Evolutionary conservation across 2,797 vertebrate species (phyloP).

Genomic region (Manis javanica): DNA sequence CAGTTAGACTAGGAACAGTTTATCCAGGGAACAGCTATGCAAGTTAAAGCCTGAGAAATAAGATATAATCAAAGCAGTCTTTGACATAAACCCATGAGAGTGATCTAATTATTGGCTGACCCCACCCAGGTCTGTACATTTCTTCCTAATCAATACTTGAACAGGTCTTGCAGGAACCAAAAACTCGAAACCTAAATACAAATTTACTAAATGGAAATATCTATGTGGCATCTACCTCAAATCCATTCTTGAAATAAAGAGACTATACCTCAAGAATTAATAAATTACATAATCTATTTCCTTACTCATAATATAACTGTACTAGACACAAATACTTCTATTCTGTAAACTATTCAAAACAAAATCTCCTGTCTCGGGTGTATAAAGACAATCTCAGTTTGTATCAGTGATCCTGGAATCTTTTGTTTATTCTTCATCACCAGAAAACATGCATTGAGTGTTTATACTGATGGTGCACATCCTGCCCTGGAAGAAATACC

Average conservation of each 20-base stretch:
- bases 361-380: background rate
- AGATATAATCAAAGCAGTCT: background rate
- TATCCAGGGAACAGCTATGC: background rate
- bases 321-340: background rate
- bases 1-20: background rate
- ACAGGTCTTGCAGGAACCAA: background rate
- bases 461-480: background rate
- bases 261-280: background rate
- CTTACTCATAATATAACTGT: background rate
- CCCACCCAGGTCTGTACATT: background rate
- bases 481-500: background rate
- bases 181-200: background rate
- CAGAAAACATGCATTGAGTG: background rate
- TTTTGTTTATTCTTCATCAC: background rate
- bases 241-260: background rate
- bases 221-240: background rate
- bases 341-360: background rate
- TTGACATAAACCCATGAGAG: background rate
- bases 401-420: background rate
- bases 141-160: background rate
- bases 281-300: background rate
- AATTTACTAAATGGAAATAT: background rate
- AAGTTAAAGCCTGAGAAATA: background rate
- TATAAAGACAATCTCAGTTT: background rate
- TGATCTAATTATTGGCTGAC: background rate